A percentile compares a stretch with the other conserved stretches of the same genome.
These are phyloP conservation scores for Seladonia tumulorum DNA, from an alignment of 2,888 invertebrate species.

Conservation along the genomic window DNA sequence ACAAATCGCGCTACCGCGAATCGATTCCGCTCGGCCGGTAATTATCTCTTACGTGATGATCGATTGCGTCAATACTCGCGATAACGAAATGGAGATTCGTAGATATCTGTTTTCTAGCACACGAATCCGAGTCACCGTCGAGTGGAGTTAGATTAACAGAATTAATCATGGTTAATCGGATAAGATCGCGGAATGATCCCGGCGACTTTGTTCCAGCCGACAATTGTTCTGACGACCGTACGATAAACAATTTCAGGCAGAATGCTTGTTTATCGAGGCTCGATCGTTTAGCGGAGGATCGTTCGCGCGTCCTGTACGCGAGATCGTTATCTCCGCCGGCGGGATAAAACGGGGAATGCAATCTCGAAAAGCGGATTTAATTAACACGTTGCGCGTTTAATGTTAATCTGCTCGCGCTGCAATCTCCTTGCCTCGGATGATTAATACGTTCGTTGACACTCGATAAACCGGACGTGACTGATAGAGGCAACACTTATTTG, in stretches of 20 bases:
- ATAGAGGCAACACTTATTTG: not conserved
- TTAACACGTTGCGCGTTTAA: constrained; percentile 16
- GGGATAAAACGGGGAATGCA: not conserved
- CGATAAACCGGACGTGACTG: constrained; percentile 9
- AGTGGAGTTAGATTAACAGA: not conserved
- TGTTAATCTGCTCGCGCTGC: constrained; percentile 2
- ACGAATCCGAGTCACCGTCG: not conserved
- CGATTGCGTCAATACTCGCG: not conserved
- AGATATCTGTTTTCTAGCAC: not conserved
- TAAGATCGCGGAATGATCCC: not conserved
- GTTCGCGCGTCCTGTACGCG: not conserved
- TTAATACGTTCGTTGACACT: constrained; percentile 32
- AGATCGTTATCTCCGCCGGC: not conserved
- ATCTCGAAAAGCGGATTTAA: not conserved
- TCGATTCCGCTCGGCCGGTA: not conserved
- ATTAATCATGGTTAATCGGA: not conserved
- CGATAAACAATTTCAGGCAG: not conserved
- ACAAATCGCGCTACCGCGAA: not conserved
- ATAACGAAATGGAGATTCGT: not conserved
- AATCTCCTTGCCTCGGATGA: constrained; percentile 20
- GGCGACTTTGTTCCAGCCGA: not conserved
- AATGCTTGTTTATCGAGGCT: not conserved
- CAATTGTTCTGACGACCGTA: not conserved
- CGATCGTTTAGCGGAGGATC: not conserved
- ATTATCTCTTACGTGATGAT: not conserved